Evolutionary conservation across 2,888 invertebrate species (phyloP).

Genomic region (Koerneria pararmatus): DNA sequence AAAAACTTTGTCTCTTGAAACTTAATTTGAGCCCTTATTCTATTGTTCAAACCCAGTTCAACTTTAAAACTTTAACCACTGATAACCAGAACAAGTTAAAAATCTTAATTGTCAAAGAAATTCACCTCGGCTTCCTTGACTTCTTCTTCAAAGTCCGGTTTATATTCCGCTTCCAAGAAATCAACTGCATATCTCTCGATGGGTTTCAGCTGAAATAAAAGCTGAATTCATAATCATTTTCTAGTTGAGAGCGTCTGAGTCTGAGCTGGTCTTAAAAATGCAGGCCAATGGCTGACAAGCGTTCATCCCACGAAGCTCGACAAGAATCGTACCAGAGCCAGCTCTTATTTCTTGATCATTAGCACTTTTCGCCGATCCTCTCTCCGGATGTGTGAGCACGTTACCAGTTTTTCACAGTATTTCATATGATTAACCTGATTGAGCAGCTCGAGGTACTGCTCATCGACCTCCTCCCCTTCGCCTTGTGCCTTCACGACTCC

Average conservation of each 20-base stretch:
- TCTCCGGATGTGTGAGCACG: conserved; percentile 11
- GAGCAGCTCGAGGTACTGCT: conserved; percentile 44
- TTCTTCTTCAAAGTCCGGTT: conserved; percentile 76
- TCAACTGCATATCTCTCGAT: conserved; percentile 92
- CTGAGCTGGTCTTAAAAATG: too few relatives aligned
- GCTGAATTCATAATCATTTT: not conserved
- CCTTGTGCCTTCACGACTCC: not conserved
- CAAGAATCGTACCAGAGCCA: too few relatives aligned
- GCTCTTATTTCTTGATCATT: not conserved
- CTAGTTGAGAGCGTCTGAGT: too few relatives aligned
- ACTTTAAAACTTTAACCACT: not conserved
- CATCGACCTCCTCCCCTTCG: conserved; percentile 27
- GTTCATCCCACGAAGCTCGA: too few relatives aligned
- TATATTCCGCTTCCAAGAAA: conserved; percentile 81
- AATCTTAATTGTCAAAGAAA: conserved; percentile 14
- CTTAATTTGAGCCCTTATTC: not conserved
- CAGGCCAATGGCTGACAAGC: too few relatives aligned
- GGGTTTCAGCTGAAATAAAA: conserved; percentile 73
- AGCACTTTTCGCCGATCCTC: not conserved
- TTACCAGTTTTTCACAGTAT: not conserved
- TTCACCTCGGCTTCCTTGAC: conserved; percentile 77
- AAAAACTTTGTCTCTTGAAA: conserved; percentile 11
- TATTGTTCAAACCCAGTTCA: not conserved
- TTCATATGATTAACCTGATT: conserved; percentile 26
- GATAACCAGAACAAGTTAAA: not conserved